Evolutionary conservation across 2,888 invertebrate genomes (phyloP).

Genomic region (Plebejus argus): DNA sequence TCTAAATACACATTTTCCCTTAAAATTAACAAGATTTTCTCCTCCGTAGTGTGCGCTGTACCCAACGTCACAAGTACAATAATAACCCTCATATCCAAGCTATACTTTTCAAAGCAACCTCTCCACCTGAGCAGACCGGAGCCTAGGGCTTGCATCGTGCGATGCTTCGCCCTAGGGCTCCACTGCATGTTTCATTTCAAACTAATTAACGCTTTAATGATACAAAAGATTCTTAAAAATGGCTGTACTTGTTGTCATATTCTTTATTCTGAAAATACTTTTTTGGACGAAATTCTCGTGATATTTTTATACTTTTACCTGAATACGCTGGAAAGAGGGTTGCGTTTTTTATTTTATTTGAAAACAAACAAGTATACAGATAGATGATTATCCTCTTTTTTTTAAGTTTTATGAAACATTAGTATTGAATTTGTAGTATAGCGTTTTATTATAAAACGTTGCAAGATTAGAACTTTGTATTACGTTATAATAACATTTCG

Average conservation of each 20-base stretch:
- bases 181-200: constrained; percentile 16
- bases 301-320: neutral
- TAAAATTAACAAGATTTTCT: neutral
- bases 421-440: no score
- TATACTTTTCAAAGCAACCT: constrained; percentile 25
- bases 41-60: neutral
- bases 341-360: neutral
- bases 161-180: constrained; percentile 17
- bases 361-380: no score
- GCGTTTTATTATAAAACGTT: no score
- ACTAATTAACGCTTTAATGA: constrained; percentile 12
- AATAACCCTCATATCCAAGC: constrained; percentile 29
- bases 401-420: no score
- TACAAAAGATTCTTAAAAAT: constrained; percentile 13
- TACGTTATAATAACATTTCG: no score
- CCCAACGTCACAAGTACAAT: constrained; percentile 17
- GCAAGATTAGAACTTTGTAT: no score
- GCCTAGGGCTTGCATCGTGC: constrained; percentile 6
- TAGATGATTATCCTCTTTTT: no score
- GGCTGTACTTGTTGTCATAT: neutral
- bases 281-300: neutral
- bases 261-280: constrained; percentile 2
- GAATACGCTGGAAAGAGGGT: neutral
- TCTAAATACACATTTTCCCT: no score
- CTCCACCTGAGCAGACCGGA: constrained; percentile 13